These are phyloP conservation scores for Amblyjoppa fuscipennis DNA, from an alignment of 2,888 invertebrate species.

Conservation along the genomic window DNA sequence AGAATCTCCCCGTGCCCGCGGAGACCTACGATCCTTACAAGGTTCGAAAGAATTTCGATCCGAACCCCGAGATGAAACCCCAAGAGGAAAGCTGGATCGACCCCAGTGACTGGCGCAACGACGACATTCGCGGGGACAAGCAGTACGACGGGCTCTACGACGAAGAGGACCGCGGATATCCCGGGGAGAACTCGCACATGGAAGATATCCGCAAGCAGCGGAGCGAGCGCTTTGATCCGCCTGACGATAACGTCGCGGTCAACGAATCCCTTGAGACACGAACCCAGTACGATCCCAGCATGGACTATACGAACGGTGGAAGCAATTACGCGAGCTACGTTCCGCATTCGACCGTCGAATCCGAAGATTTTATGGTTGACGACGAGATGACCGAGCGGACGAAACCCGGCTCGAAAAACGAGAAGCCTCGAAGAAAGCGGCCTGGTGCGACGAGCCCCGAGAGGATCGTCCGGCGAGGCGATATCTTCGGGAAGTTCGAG, in stretches of 20 bases:
- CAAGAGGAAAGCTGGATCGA: slow-evolving; percentile 71
- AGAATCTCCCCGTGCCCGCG: slow-evolving; percentile 36
- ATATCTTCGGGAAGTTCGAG: slow-evolving; percentile 51
- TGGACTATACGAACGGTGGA: slow-evolving; percentile 78
- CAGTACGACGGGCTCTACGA: slow-evolving; percentile 78
- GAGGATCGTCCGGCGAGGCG: neutral
- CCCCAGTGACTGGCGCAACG: slow-evolving; percentile 71
- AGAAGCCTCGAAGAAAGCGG: slow-evolving; percentile 53
- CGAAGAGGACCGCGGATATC: slow-evolving; percentile 67
- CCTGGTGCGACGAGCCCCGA: slow-evolving; percentile 18
- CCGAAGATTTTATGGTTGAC: slow-evolving; percentile 57
- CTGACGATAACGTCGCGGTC: slow-evolving; percentile 32
- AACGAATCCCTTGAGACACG: slow-evolving; percentile 59
- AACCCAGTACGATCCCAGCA: slow-evolving; percentile 74
- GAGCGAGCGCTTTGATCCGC: slow-evolving; percentile 69
- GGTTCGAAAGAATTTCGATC: slow-evolving; percentile 63
- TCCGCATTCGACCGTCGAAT: slow-evolving; percentile 62
- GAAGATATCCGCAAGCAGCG: slow-evolving; percentile 78
- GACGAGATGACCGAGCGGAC: slow-evolving; percentile 59
- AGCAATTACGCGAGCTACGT: slow-evolving; percentile 70
- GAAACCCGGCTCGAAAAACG: neutral
- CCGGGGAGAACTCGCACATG: slow-evolving; percentile 67
- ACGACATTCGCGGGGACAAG: slow-evolving; percentile 71
- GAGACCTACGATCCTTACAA: slow-evolving; percentile 68
- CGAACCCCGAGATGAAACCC: slow-evolving; percentile 51